Percentiles rank a stretch among this genome's conserved stretches.
phyloP scores from a whole-genome alignment of 2,113 vertebrate genomes.

The Sebastes fasciatus region DNA sequence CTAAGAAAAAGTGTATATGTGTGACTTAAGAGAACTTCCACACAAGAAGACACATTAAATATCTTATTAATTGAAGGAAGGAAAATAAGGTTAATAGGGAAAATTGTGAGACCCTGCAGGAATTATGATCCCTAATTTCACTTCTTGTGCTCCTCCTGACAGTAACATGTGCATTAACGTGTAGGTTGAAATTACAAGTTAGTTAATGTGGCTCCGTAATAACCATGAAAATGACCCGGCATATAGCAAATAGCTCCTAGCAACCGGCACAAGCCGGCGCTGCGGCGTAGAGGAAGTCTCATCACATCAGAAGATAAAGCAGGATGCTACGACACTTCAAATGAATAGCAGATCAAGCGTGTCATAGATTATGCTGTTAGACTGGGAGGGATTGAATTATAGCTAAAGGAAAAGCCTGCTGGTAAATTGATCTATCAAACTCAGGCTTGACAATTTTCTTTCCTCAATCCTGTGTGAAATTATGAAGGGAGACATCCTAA shows the following conservation, averaged over 20 bases:
- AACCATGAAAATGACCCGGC: conserved; percentile 66
- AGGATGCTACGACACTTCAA: conserved; percentile 80
- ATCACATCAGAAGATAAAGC: conserved; percentile 70
- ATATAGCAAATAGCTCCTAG: conserved; percentile 69
- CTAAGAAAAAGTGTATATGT: conserved; percentile 1
- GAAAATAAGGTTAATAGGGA: not conserved
- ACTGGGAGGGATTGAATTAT: conserved; percentile 78
- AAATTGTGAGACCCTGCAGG: conserved; percentile 16
- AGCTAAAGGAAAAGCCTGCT: conserved; percentile 67
- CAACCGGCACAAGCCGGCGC: conserved; percentile 48
- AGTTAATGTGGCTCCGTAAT: conserved; percentile 57
- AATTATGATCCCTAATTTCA: conserved; percentile 19
- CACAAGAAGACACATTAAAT: not conserved
- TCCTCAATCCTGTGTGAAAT: conserved; percentile 74
- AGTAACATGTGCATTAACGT: conserved; percentile 49
- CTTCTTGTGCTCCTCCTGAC: conserved; percentile 22
- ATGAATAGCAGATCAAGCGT: conserved; percentile 81
- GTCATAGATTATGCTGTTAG: conserved; percentile 78
- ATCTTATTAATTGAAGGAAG: conserved; percentile 6
- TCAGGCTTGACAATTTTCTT: conserved; percentile 72
- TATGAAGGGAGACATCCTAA: conserved; percentile 78
- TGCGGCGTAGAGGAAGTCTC: conserved; percentile 52
- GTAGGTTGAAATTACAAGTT: conserved; percentile 43
- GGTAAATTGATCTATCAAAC: conserved; percentile 85
- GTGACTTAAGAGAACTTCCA: conserved; percentile 21